These are phyloP conservation scores for Chrysomela aeneicollis DNA, from an alignment of 2,888 invertebrate species.

Conservation along the genomic window DNA sequence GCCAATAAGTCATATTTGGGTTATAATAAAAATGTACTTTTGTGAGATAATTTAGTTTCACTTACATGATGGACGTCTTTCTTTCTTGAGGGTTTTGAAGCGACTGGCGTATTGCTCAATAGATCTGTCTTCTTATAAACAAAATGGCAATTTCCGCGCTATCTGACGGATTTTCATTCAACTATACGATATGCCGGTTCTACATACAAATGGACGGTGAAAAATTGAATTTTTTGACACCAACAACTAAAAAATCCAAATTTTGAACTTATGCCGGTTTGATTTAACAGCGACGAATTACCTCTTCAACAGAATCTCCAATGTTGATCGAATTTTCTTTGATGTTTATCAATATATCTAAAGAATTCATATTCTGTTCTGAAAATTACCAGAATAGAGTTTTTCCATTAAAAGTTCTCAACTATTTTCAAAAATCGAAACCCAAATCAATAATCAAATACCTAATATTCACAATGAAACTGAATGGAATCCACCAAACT, in stretches of 20 bases:
- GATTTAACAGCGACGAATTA: background rate
- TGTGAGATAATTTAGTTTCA: conserved; percentile 23
- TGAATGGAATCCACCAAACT: too few relatives aligned
- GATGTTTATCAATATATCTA: too few relatives aligned
- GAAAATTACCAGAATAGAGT: too few relatives aligned
- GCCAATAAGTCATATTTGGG: conserved; percentile 20
- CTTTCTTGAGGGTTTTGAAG: conserved; percentile 14
- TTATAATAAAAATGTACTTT: conserved; percentile 21
- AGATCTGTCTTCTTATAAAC: conserved; percentile 10
- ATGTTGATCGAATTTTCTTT: too few relatives aligned
- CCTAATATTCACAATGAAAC: too few relatives aligned
- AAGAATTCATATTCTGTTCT: too few relatives aligned
- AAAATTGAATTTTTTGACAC: conserved; percentile 2
- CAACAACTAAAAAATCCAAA: background rate
- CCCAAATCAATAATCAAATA: too few relatives aligned
- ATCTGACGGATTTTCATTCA: conserved; percentile 12
- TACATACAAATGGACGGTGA: background rate
- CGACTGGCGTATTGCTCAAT: conserved; percentile 13
- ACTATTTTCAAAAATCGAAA: too few relatives aligned
- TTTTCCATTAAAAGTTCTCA: too few relatives aligned
- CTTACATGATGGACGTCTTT: conserved; percentile 14
- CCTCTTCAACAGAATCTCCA: too few relatives aligned
- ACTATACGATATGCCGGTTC: conserved; percentile 15
- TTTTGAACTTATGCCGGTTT: background rate
- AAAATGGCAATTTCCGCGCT: conserved; percentile 8